These are phyloP conservation scores for Thaumatotibia leucotreta DNA, from an alignment of 1,140 invertebrate species.

Conservation along the genomic window DNA sequence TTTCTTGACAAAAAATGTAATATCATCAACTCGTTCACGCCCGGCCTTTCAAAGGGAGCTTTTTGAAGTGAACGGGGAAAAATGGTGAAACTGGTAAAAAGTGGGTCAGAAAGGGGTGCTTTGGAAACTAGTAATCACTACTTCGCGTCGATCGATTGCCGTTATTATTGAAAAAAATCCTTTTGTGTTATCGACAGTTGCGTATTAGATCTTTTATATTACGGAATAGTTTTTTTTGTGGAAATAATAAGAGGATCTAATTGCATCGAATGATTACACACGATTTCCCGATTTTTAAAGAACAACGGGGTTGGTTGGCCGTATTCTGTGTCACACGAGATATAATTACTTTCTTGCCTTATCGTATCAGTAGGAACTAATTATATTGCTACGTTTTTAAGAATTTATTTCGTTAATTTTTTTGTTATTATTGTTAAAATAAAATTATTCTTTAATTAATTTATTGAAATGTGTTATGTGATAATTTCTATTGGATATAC, in stretches of 20 bases:
- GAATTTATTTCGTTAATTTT: too few species aligned
- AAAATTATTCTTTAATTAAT: too few species aligned
- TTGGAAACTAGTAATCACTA: constrained; percentile 73
- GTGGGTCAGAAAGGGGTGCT: constrained; percentile 74
- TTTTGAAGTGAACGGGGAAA: constrained; percentile 61
- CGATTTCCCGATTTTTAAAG: constrained; percentile 22
- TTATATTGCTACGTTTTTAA: too few species aligned
- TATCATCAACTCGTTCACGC: constrained; percentile 77
- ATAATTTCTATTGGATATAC: too few species aligned
- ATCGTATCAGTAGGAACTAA: too few species aligned
- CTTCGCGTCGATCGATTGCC: constrained; percentile 68
- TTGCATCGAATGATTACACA: constrained; percentile 17
- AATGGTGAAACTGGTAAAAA: constrained; percentile 73
- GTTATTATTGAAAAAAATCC: constrained; percentile 67
- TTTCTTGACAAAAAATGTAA: constrained; percentile 71
- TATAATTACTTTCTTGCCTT: too few species aligned
- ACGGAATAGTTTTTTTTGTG: constrained; percentile 22
- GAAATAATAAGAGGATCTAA: constrained; percentile 29
- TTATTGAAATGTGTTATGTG: too few species aligned
- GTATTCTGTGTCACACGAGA: not conserved
- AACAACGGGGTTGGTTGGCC: constrained; percentile 18
- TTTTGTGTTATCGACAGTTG: constrained; percentile 45
- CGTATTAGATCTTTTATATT: constrained; percentile 42
- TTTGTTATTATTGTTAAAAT: too few species aligned
- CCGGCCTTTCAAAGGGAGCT: constrained; percentile 70